Evolutionary conservation across 1,140 invertebrate genomes (phyloP), one percentile per base, ranked within the genome.

Genomic region (Neodiprion lecontei): DNA sequence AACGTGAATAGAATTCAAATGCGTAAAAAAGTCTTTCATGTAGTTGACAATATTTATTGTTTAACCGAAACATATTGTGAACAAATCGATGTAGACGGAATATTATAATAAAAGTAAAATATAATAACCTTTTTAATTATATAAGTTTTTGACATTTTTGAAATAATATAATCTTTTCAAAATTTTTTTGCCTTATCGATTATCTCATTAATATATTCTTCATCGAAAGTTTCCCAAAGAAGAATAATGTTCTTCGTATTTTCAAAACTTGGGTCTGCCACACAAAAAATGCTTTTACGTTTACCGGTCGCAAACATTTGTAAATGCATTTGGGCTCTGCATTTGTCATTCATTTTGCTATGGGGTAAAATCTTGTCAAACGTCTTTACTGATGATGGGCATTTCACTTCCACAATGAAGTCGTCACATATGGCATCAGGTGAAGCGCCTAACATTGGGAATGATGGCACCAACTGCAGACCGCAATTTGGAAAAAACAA

Each of bases 321-420:
- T n/a, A 85, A 47, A 71, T 83, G 78, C 48, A 84, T 76, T 70
- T 86, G 83, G 7, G 80, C 78, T 47, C 78, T 74, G 71, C 69
- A 82, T 76, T 83, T 82, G 40, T 67, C 23, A 53, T 4, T 74
- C 4, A 82, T 78, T 75, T 80, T 69, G 28, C 72, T 75, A 74
- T 80, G 67, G 47, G 61, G 69, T 53, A 78, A 48, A 75, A 80
- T 83, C 65, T 79, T 77, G 71, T 75, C 74, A 10, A 78, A 8
- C 74, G 74, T 78, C 74, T 48, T 79, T 50, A 53, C 40, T 1
- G 21, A 50, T 81, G 8, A 69, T 12, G 84, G 82, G 73, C 81
- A 85, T 80, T 86, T 87, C 5, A 87, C 70, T 82, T 84, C 82
- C 7, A 87, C 70, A 1, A 83, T 69, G 74, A 72, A 81, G 40